phyloP scores from a whole-genome alignment of 2,797 vertebrate genomes.

The Sebastes steindachneri region DNA sequence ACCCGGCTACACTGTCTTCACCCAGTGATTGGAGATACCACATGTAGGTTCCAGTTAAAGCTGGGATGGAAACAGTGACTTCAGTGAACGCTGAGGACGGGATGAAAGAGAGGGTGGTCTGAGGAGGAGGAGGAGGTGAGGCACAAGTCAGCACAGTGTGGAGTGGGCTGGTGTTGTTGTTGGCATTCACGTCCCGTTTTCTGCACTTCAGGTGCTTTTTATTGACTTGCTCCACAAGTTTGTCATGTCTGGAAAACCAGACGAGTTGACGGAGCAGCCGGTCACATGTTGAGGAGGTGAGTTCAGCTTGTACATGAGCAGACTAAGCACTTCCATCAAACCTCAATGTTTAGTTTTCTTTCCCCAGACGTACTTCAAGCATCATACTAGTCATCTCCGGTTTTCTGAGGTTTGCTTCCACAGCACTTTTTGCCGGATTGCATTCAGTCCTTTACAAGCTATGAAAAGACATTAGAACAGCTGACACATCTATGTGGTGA shows the following conservation, averaged over 20 bases:
- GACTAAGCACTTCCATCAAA: conserved; percentile 52
- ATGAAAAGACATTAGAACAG: conserved; percentile 63
- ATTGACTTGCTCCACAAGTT: conserved; percentile 49
- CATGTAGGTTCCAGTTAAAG: conserved; percentile 42
- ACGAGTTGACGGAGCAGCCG: conserved; percentile 55
- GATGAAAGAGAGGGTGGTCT: conserved; percentile 31
- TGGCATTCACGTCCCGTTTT: conserved; percentile 45
- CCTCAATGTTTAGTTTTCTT: conserved; percentile 11
- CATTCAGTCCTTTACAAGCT: conserved; percentile 59
- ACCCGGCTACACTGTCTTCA: conserved; percentile 35
- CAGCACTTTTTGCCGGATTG: conserved; percentile 43
- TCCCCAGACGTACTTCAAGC: conserved; percentile 28
- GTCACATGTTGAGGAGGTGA: conserved; percentile 60
- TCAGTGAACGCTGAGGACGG: conserved; percentile 9
- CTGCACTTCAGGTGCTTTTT: conserved; percentile 54
- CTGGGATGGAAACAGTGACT: conserved; percentile 31
- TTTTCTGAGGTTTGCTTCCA: conserved; percentile 41
- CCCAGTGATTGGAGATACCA: conserved; percentile 44
- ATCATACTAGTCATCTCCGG: conserved; percentile 14
- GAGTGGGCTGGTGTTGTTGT: conserved; percentile 34
- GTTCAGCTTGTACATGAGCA: conserved; percentile 35
- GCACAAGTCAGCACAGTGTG: conserved; percentile 41
- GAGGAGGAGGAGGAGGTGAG: conserved; percentile 26
- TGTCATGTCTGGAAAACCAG: conserved; percentile 63
- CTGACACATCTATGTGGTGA: conserved; percentile 58